phyloP scores from a whole-genome alignment of 1,140 invertebrate genomes.

The Cyclargus thomasi region DNA sequence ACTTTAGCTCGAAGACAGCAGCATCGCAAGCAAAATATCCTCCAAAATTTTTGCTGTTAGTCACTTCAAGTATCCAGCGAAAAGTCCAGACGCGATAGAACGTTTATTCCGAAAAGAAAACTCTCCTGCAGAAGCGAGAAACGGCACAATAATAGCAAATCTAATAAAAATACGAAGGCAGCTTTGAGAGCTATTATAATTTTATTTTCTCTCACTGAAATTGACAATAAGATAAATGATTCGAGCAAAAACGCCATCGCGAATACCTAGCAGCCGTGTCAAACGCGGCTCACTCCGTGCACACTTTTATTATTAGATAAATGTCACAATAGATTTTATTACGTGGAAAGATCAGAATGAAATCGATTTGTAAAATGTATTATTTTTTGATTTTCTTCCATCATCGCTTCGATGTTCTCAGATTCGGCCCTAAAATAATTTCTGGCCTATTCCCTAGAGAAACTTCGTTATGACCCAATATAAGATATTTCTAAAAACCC shows the following conservation, averaged over 20 bases:
- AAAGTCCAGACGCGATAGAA: neutral
- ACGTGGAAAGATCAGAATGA: neutral
- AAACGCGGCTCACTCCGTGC: neutral
- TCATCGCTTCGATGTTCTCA: neutral
- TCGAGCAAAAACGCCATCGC: neutral
- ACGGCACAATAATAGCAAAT: neutral
- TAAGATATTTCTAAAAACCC: too few species aligned
- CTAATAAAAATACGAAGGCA: neutral
- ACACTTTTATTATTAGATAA: conserved; percentile 15
- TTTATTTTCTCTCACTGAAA: conserved; percentile 5
- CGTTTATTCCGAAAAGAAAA: neutral
- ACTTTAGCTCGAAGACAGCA: too few species aligned
- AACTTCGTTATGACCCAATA: too few species aligned
- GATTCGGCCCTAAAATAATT: neutral
- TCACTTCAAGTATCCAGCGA: neutral
- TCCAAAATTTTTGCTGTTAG: neutral
- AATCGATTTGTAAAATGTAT: neutral
- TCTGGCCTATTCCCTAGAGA: too few species aligned
- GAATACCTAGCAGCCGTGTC: neutral
- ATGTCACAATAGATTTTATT: conserved; percentile 13
- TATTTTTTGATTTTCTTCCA: neutral
- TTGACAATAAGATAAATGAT: conserved; percentile 9
- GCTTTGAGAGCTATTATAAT: conserved; percentile 3
- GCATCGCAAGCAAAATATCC: too few species aligned
- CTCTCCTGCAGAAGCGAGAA: neutral